Evolutionary conservation across 2,113 vertebrate species (phyloP), one percentile per base, ranked within the genome.

Genomic region (Sisor rabdophorus): DNA sequence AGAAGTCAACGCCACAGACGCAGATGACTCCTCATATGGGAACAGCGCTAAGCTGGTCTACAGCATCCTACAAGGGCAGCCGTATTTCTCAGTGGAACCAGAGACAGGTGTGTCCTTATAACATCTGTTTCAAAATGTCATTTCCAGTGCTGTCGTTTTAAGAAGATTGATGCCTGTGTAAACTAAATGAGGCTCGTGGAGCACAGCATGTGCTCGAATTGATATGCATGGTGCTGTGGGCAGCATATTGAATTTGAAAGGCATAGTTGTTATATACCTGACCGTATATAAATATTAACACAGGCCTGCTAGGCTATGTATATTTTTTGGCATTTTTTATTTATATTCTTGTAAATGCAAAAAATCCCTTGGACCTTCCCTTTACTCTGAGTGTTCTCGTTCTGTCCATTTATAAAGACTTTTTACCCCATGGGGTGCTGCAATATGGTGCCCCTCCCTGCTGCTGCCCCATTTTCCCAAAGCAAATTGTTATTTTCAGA

Each of bases 1-100:
- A 50, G 75, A 84, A 77, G 85, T 86, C 71, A 86, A 80, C 10
- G 85, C 85, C 50, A 86, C 82, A 5, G 85, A 86, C 47, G 85
- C 83, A 36, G 85, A 86, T 4, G 85, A 86, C 20, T 77, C 82
- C 47, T 81, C 83, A 0, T 86, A 86, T 20, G 85, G 85, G 3
- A 86, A 86, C 75, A 86, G 85, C 17, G 85, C 85, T 44, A 86
- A 79, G 73, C 83, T 86, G 0, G 85, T 86, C 50, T 86, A 84
- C 79, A 86, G 84, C 48, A 12, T 50, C 48, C 48, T 50, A 74
- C 81, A 85, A 59, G 84, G 81, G 2, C 84, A 85, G 63, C 79
- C 81, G 1, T 83, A 85, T 71, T 85, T 83, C 75, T 85, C 79
- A 0, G 81, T 85, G 77, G 84, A 83, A 50, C 84, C 84, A 0